These are phyloP conservation scores for Spodoptera picta DNA, from an alignment of 2,888 invertebrate genomes.

Conservation along the genomic window DNA sequence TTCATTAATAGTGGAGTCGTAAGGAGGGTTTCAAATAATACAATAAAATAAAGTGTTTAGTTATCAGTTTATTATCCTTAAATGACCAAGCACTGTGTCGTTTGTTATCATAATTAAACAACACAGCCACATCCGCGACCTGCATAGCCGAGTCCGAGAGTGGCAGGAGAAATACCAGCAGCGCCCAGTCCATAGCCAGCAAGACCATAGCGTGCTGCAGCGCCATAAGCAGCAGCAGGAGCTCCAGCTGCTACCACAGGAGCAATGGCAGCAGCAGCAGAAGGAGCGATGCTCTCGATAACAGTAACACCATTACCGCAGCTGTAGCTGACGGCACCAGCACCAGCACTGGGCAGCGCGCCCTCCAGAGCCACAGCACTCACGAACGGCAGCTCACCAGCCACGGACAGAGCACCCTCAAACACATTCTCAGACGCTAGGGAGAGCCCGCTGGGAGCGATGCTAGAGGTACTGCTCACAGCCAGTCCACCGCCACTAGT, in stretches of 20 bases:
- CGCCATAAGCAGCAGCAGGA: conserved; percentile 4
- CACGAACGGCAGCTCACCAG: conserved; percentile 45
- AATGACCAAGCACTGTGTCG: too few relatives aligned
- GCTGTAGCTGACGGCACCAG: conserved; percentile 33
- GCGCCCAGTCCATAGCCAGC: conserved; percentile 6
- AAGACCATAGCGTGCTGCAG: background rate
- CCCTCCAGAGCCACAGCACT: conserved; percentile 36
- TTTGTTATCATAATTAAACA: background rate
- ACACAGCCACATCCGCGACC: background rate
- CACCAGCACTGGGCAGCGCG: conserved; percentile 30
- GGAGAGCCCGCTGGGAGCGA: conserved; percentile 41
- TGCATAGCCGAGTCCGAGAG: conserved; percentile 3
- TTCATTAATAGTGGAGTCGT: too few relatives aligned
- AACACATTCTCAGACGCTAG: conserved; percentile 48
- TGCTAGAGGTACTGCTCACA: conserved; percentile 30
- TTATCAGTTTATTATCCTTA: too few relatives aligned
- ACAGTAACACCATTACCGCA: conserved; percentile 39
- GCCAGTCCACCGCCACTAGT: conserved; percentile 47
- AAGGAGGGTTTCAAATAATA: too few relatives aligned
- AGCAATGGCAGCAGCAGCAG: conserved; percentile 13
- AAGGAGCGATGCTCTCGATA: conserved; percentile 33
- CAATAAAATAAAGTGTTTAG: too few relatives aligned
- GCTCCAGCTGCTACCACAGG: conserved; percentile 6
- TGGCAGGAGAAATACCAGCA: conserved; percentile 4
- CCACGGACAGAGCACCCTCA: conserved; percentile 38